Conservation (phyloP, 2,797 vertebrate species). For the Paramormyrops hopkinsi region DNA sequence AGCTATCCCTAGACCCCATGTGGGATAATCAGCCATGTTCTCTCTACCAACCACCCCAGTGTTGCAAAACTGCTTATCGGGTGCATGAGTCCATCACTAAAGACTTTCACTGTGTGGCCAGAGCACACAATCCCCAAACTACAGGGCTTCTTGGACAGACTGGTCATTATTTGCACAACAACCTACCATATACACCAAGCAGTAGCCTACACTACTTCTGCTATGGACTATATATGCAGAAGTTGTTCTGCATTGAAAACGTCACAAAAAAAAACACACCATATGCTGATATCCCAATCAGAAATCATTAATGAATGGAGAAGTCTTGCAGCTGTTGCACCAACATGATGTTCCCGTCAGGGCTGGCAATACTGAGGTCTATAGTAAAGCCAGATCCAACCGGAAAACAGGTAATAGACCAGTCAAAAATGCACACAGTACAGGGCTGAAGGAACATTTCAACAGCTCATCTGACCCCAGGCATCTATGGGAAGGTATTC, state of each 20-base stretch:
- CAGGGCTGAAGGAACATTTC: neutral
- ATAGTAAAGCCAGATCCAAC: neutral
- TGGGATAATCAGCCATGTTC: neutral
- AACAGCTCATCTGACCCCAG: neutral
- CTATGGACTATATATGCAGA: neutral
- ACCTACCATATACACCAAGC: neutral
- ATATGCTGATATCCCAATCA: neutral
- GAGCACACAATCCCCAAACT: neutral
- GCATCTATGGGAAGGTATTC: neutral
- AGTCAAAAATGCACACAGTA: neutral
- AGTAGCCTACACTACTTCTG: neutral
- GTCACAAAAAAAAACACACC: neutral
- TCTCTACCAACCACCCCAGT: neutral
- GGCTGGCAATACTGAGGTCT: neutral
- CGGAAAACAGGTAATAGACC: neutral
- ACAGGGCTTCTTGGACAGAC: neutral
- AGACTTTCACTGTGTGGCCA: too few relatives aligned
- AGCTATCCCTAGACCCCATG: neutral
- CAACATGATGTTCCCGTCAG: neutral
- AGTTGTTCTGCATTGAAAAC: neutral
- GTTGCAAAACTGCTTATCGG: neutral
- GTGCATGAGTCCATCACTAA: neutral
- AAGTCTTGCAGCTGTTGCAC: neutral
- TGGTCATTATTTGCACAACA: neutral
- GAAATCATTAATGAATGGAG: neutral